Percentiles rank a stretch among this genome's conserved stretches.
These are phyloP conservation scores for Deilephila elpenor DNA, from an alignment of 2,888 invertebrate species.

Conservation along the genomic window DNA sequence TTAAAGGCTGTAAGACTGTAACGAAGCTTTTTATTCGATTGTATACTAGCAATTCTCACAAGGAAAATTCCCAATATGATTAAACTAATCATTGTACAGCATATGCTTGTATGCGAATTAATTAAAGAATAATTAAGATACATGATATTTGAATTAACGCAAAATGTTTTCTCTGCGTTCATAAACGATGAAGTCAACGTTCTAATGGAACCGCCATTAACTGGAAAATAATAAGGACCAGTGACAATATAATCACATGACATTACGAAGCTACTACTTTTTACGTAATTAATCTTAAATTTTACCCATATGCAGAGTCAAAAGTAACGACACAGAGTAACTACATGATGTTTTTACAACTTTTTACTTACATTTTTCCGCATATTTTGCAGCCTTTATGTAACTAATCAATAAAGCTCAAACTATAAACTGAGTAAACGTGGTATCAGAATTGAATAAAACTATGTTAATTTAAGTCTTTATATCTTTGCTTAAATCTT, in stretches of 20 bases:
- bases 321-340: background rate
- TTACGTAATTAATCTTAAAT: background rate
- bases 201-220: slow-evolving; percentile 54
- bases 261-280: background rate
- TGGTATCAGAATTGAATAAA: background rate
- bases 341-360: background rate
- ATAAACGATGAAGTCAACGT: slow-evolving; percentile 59
- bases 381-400: background rate
- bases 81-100: slow-evolving; percentile 30
- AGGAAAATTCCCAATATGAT: background rate
- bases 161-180: slow-evolving; percentile 57
- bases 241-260: slow-evolving; percentile 34
- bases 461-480: background rate
- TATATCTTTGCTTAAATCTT: background rate
- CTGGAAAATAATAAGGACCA: slow-evolving; percentile 57
- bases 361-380: background rate
- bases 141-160: slow-evolving; percentile 48
- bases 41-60: background rate
- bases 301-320: background rate
- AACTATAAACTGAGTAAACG: background rate
- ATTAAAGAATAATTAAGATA: slow-evolving; percentile 54
- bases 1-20: too few relatives aligned
- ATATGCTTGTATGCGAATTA: slow-evolving; percentile 34
- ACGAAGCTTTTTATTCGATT: background rate
- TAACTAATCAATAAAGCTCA: background rate